phyloP scores from a whole-genome alignment of 2,888 invertebrate genomes.

The Chorisops tibialis region DNA sequence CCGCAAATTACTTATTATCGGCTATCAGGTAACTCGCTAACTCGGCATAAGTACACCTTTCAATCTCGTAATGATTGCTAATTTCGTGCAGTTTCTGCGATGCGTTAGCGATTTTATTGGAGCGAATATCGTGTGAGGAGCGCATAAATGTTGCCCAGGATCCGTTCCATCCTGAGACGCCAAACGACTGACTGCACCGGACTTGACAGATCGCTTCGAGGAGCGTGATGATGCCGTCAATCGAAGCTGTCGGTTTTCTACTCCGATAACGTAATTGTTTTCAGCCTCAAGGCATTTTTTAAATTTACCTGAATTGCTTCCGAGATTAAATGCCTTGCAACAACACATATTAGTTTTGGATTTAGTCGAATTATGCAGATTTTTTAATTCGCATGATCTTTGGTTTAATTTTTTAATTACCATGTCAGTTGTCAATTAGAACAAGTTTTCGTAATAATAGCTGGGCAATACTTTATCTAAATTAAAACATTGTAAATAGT shows the following conservation, averaged over 20 bases:
- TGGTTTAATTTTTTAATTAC: too few species aligned
- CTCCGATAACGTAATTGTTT: slow-evolving; percentile 16
- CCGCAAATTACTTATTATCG: slow-evolving; percentile 33
- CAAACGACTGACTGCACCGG: not conserved
- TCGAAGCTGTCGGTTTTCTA: too few species aligned
- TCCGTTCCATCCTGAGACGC: not conserved
- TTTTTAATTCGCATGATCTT: too few species aligned
- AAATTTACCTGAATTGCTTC: slow-evolving; percentile 22
- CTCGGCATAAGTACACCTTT: slow-evolving; percentile 32
- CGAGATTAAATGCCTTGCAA: slow-evolving; percentile 11
- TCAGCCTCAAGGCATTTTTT: slow-evolving; percentile 12
- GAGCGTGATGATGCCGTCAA: not conserved
- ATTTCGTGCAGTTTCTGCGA: slow-evolving; percentile 21
- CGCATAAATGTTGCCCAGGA: too few species aligned
- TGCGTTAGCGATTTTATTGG: not conserved
- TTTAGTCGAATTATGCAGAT: too few species aligned
- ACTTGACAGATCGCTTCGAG: not conserved
- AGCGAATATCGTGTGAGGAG: not conserved
- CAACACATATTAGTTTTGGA: too few species aligned
- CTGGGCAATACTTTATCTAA: too few species aligned
- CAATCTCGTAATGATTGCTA: slow-evolving; percentile 31
- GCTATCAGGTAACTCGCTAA: slow-evolving; percentile 32
- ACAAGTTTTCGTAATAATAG: too few species aligned
- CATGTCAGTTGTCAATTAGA: too few species aligned
- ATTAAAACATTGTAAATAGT: too few species aligned